Conservation (phyloP, 2,113 vertebrate genomes). For the Recurvirostra avosetta region DNA sequence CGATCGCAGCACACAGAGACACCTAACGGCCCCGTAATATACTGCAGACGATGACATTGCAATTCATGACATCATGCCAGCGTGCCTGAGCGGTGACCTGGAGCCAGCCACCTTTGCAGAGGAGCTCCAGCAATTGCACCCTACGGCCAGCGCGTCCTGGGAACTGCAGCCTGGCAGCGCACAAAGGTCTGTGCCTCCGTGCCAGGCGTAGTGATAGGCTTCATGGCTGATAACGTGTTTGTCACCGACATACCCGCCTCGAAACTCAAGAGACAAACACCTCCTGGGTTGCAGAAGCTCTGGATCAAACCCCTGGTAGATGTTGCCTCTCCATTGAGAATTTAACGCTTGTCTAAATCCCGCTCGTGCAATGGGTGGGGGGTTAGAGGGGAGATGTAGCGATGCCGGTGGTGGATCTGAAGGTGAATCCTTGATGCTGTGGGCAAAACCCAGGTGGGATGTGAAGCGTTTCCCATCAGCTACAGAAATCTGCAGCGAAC, state of each 20-base stretch:
- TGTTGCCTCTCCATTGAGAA: neutral
- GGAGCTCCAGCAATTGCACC: neutral
- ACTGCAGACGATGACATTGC: neutral
- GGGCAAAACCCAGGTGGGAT: neutral
- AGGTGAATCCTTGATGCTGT: neutral
- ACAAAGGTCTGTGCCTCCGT: neutral
- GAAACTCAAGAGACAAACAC: neutral
- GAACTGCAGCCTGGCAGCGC: neutral
- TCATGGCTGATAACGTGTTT: neutral
- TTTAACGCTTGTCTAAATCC: neutral
- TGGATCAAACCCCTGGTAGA: neutral
- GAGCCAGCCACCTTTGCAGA: neutral
- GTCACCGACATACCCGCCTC: neutral
- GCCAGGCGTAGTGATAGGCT: neutral
- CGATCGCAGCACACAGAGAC: neutral
- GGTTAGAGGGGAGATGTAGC: neutral
- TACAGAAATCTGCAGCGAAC: neutral
- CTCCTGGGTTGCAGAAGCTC: neutral
- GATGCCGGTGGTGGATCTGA: neutral
- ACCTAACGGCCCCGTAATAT: neutral
- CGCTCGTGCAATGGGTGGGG: rapidly evolving
- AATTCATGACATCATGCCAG: rapidly evolving
- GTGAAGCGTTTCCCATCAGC: neutral
- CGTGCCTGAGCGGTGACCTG: neutral
- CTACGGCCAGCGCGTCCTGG: neutral